Percentiles rank a stretch among this genome's conserved stretches.
These are phyloP conservation scores for Tragelaphus strepsiceros DNA, from an alignment of 2,113 vertebrate species.

Conservation along the genomic window DNA sequence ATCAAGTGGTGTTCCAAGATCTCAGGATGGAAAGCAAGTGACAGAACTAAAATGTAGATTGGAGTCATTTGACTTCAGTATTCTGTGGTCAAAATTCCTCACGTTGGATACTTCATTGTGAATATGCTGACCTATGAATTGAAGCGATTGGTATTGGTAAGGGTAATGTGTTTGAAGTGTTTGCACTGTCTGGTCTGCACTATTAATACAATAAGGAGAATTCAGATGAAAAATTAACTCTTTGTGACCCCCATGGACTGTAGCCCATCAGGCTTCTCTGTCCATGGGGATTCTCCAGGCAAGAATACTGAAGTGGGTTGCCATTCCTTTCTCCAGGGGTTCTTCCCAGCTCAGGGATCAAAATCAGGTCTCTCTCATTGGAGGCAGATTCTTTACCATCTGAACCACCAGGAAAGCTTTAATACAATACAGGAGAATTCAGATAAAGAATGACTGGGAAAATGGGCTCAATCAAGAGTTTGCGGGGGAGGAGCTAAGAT, in stretches of 20 bases:
- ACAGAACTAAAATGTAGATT: not conserved
- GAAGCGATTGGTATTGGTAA: not conserved
- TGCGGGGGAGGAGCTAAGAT: not conserved
- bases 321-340: not conserved
- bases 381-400: not conserved
- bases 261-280: not conserved
- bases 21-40: not conserved
- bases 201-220: not conserved
- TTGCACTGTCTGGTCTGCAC: not conserved
- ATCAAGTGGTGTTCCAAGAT: not conserved
- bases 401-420: not conserved
- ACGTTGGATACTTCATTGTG: not conserved
- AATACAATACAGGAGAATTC: not conserved
- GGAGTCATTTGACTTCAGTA: not conserved
- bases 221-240: not conserved
- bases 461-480: not conserved
- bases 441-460: not conserved
- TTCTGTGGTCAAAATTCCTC: not conserved
- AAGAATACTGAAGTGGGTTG: not conserved
- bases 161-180: not conserved
- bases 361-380: not conserved
- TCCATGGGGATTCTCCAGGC: not conserved
- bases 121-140: not conserved
- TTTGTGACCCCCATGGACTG: not conserved
- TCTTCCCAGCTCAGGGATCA: not conserved